A percentile compares a stretch with the other conserved stretches of the same genome.
phyloP scores from a whole-genome alignment of 2,113 vertebrate species.

The Callionymus lyra region DNA sequence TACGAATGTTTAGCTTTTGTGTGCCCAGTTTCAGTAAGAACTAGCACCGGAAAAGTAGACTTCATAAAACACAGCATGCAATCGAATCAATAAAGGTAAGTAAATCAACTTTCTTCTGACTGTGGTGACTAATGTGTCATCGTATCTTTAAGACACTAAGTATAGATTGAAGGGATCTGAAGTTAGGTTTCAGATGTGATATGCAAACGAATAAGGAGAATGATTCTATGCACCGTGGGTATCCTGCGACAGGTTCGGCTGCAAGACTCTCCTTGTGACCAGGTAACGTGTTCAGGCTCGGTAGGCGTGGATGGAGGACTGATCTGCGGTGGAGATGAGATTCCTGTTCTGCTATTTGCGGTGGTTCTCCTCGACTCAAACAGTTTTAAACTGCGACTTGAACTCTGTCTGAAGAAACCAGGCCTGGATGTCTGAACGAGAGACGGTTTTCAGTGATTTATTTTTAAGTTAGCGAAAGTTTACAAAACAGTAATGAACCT shows the following conservation, averaged over 20 bases:
- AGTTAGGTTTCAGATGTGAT: no score
- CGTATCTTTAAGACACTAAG: no score
- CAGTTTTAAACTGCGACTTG: slow-evolving; percentile 78
- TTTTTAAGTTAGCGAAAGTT: neutral
- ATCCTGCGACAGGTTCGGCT: slow-evolving; percentile 77
- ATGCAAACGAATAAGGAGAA: neutral
- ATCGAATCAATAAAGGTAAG: no score
- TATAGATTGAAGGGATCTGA: no score
- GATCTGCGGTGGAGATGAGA: slow-evolving; percentile 72
- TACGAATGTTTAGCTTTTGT: no score
- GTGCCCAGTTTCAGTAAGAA: no score
- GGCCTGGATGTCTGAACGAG: slow-evolving; percentile 61
- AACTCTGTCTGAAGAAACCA: slow-evolving; percentile 80
- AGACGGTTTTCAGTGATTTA: neutral
- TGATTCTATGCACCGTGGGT: slow-evolving; percentile 68
- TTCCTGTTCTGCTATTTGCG: slow-evolving; percentile 46
- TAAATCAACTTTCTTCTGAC: no score
- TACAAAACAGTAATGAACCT: slow-evolving; percentile 25
- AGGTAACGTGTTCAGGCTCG: slow-evolving; percentile 71
- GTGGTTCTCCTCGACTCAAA: slow-evolving; percentile 72
- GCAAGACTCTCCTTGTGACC: slow-evolving; percentile 71
- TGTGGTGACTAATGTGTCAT: no score
- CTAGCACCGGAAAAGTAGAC: no score
- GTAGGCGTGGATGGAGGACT: slow-evolving; percentile 83
- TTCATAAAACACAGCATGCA: no score